Conservation (phyloP, 2,888 invertebrate genomes). For the Oegoconia quadripuncta region DNA sequence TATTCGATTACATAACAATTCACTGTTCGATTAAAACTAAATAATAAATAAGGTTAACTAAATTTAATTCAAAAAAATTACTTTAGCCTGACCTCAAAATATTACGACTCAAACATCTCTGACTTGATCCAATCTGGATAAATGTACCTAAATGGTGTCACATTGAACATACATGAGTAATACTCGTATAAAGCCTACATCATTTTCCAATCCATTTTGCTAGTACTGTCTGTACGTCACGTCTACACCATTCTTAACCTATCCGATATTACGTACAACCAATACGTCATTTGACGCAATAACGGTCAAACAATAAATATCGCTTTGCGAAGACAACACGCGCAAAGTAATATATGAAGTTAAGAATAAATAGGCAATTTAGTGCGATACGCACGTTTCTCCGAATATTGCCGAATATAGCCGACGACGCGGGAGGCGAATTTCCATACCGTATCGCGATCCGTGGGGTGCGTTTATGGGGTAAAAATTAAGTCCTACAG, state of each 20-base stretch:
- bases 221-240: not conserved
- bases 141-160: too few relatives aligned
- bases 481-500: slow-evolving; percentile 74
- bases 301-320: slow-evolving; percentile 79
- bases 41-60: too few relatives aligned
- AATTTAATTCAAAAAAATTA: too few relatives aligned
- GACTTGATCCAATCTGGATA: too few relatives aligned
- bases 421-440: slow-evolving; percentile 62
- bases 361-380: slow-evolving; percentile 80
- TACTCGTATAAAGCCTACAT: too few relatives aligned
- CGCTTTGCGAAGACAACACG: slow-evolving; percentile 78
- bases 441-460: slow-evolving; percentile 77
- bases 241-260: slow-evolving; percentile 47
- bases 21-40: too few relatives aligned
- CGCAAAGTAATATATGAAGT: slow-evolving; percentile 80
- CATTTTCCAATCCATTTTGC: too few relatives aligned
- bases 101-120: too few relatives aligned
- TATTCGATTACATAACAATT: too few relatives aligned
- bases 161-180: too few relatives aligned
- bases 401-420: slow-evolving; percentile 77
- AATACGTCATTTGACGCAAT: slow-evolving; percentile 78
- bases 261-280: slow-evolving; percentile 62
- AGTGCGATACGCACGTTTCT: slow-evolving; percentile 71
- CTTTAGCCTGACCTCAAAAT: too few relatives aligned
- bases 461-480: slow-evolving; percentile 76